Percentiles rank a stretch among this genome's conserved stretches.
Evolutionary conservation across 37 sponge, comb jelly and placozoan species (phyloP).

Genomic region (Haliclona indistincta): DNA sequence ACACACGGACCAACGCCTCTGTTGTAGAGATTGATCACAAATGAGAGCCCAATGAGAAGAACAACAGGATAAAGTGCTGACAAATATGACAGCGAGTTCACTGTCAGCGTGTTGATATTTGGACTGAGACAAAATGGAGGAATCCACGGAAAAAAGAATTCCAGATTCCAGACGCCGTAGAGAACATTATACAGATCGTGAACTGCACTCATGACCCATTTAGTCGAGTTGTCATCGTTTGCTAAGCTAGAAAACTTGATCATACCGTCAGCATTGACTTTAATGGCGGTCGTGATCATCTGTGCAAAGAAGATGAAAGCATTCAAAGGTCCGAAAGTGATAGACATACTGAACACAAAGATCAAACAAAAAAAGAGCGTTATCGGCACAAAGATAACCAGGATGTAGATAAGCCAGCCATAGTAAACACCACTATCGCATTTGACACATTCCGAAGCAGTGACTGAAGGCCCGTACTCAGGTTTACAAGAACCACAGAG

Average conservation of each 20-base stretch:
- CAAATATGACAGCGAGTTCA: background rate
- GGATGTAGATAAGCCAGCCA: conserved; percentile 22
- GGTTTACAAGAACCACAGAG: conserved; percentile 27
- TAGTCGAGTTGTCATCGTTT: background rate
- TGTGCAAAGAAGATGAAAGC: conserved; percentile 65
- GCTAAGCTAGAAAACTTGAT: background rate
- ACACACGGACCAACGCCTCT: background rate
- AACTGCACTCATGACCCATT: no score
- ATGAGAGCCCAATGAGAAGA: background rate
- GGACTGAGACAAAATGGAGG: background rate
- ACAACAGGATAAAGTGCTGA: background rate
- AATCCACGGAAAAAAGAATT: background rate
- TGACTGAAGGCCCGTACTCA: conserved; percentile 36
- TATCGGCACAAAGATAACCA: conserved; percentile 22
- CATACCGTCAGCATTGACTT: conserved; percentile 13
- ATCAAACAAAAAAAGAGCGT: conserved; percentile 32
- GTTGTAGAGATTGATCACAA: background rate
- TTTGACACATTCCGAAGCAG: background rate
- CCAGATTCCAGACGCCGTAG: background rate
- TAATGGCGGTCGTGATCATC: conserved; percentile 35
- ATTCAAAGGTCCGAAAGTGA: conserved; percentile 42
- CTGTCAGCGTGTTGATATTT: background rate
- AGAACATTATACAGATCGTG: background rate
- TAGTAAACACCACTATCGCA: background rate
- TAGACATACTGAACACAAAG: conserved; percentile 31